Conservation (phyloP, 2,888 invertebrate genomes). For the Notodonta dromedarius region DNA sequence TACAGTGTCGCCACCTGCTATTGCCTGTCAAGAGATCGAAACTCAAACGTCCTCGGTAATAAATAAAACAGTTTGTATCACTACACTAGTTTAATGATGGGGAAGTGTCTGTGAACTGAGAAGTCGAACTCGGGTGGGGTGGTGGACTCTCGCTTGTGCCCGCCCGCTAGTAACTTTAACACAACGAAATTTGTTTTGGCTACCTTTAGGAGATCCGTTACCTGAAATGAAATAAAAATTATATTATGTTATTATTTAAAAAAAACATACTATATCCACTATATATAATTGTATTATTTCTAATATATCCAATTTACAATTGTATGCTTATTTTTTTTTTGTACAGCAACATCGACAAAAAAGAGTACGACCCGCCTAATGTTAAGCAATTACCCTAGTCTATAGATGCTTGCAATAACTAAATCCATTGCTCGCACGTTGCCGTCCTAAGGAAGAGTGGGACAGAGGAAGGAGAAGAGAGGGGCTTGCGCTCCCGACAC, state of each 20-base stretch:
- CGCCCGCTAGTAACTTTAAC: conserved; percentile 95
- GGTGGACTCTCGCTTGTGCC: conserved; percentile 94
- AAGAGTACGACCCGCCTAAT: no score
- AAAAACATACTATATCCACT: no score
- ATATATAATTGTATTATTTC: background rate
- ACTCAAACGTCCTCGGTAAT: conserved; percentile 13
- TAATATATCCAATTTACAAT: background rate
- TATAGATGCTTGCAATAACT: no score
- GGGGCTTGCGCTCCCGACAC: no score
- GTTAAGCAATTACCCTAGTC: no score
- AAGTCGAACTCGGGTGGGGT: conserved; percentile 96
- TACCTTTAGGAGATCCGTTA: conserved; percentile 92
- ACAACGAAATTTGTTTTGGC: conserved; percentile 98
- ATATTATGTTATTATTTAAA: no score
- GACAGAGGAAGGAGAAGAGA: no score
- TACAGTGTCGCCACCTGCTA: background rate
- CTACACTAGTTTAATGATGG: conserved; percentile 90
- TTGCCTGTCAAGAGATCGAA: background rate
- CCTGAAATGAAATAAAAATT: conserved; percentile 80
- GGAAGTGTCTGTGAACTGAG: conserved; percentile 94
- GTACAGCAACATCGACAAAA: no score
- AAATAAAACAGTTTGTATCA: conserved; percentile 13
- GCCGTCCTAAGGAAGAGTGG: no score
- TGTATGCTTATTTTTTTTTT: no score
- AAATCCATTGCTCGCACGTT: no score